Evolutionary conservation across 2,113 vertebrate genomes (phyloP).

Genomic region (Cranoglanis bouderius): DNA sequence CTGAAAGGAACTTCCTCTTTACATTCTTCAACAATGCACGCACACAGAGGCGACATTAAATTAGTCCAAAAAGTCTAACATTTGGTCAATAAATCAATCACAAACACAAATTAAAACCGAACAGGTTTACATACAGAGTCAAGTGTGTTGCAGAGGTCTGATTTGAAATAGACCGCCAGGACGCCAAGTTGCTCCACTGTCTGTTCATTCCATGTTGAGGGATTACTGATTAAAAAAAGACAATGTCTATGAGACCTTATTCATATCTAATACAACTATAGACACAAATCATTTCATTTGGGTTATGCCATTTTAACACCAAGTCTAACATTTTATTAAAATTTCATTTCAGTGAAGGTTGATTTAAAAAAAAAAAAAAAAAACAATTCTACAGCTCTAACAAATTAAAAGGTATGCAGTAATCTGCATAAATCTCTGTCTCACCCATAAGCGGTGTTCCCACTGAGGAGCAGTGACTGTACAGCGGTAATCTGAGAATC

Average conservation of each 20-base stretch:
- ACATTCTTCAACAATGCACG: background rate
- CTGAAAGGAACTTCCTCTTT: no score
- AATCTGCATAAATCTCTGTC: background rate
- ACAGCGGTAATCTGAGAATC: conserved; percentile 40
- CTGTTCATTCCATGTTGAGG: conserved; percentile 55
- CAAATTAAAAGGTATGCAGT: no score
- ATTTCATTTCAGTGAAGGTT: no score
- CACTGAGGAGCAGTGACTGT: conserved; percentile 45
- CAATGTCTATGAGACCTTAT: no score
- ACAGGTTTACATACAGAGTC: conserved; percentile 19
- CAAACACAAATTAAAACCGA: background rate
- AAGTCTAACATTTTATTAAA: no score
- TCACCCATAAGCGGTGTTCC: conserved; percentile 52
- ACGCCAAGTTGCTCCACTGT: conserved; percentile 57
- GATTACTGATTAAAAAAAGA: no score
- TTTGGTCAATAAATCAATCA: background rate
- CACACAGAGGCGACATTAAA: background rate
- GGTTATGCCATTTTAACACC: no score
- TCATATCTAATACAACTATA: no score
- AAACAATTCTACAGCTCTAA: no score
- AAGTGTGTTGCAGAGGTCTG: conserved; percentile 56
- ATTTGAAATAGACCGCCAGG: conserved; percentile 65
- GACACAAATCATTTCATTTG: no score
- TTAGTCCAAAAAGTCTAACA: background rate
- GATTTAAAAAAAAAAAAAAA: no score